These are phyloP conservation scores for Esox masquinongy DNA, from an alignment of 2,797 vertebrate species.

Conservation along the genomic window DNA sequence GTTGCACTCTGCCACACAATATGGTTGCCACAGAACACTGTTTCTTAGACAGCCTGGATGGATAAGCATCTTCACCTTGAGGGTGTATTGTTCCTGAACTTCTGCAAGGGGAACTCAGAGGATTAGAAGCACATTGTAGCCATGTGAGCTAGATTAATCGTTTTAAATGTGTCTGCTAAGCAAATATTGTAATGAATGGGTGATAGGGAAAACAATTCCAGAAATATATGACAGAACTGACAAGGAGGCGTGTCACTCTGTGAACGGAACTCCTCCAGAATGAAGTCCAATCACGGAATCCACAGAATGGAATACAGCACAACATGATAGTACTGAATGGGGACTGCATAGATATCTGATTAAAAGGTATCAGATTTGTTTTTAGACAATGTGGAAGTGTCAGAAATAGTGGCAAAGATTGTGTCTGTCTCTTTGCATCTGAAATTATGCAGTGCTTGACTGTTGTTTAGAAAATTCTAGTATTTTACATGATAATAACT, in stretches of 20 bases:
- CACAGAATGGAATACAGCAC: not conserved
- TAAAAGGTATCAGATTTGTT: constrained; percentile 17
- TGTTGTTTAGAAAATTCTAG: not conserved
- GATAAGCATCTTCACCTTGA: constrained; percentile 28
- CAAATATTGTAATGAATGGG: constrained; percentile 46
- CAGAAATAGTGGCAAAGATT: constrained; percentile 10
- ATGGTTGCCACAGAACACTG: not conserved
- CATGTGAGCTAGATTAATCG: constrained; percentile 9
- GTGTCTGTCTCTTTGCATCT: not conserved
- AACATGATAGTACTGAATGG: not conserved
- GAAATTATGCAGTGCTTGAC: not conserved
- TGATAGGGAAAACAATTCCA: constrained; percentile 26
- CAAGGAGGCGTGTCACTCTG: not conserved
- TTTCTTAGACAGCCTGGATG: not conserved
- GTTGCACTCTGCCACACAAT: not conserved
- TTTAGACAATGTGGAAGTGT: constrained; percentile 25
- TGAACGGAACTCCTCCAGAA: constrained; percentile 9
- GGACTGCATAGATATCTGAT: constrained; percentile 11
- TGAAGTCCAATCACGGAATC: constrained; percentile 18
- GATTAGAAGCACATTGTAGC: not conserved
- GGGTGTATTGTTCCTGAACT: constrained; percentile 18
- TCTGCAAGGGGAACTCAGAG: constrained; percentile 19
- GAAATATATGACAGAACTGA: constrained; percentile 26
- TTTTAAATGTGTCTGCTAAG: constrained; percentile 31
- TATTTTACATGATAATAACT: not conserved